These are phyloP conservation scores for Dryobota labecula DNA, from an alignment of 2,888 invertebrate genomes.

Conservation along the genomic window DNA sequence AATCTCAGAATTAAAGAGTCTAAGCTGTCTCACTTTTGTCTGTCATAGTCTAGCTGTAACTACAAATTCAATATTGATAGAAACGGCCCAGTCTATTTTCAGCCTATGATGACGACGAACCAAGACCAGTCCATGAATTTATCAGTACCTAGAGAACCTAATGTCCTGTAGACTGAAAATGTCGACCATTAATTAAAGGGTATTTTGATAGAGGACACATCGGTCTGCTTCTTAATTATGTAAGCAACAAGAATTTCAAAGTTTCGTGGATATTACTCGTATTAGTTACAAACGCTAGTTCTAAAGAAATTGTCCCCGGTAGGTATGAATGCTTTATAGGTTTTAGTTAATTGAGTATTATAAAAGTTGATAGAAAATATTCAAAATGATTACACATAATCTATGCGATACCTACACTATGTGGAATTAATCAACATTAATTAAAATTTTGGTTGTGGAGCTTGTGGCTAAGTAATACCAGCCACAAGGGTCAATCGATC, in stretches of 20 bases:
- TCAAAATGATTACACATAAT: neutral
- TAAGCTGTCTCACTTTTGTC: neutral
- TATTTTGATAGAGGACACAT: neutral
- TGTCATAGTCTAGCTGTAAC: neutral
- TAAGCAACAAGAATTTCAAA: neutral
- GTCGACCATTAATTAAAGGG: constrained; percentile 2
- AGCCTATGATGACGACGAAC: neutral
- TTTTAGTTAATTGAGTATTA: too few relatives aligned
- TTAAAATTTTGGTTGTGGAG: neutral
- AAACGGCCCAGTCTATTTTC: neutral
- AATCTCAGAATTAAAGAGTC: neutral
- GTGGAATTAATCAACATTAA: neutral
- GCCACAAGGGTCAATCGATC: neutral
- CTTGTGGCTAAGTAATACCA: neutral
- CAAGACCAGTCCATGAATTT: constrained; percentile 25
- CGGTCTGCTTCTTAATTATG: neutral
- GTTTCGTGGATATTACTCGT: neutral
- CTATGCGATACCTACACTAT: neutral
- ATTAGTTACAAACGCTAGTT: neutral
- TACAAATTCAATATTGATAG: constrained; percentile 21
- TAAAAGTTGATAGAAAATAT: neutral
- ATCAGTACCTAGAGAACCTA: neutral
- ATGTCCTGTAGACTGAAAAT: constrained; percentile 9
- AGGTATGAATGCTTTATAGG: neutral
- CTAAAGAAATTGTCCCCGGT: too few relatives aligned